Evolutionary conservation across 2,888 invertebrate genomes (phyloP).

Genomic region (Tromatobia lineatoria): DNA sequence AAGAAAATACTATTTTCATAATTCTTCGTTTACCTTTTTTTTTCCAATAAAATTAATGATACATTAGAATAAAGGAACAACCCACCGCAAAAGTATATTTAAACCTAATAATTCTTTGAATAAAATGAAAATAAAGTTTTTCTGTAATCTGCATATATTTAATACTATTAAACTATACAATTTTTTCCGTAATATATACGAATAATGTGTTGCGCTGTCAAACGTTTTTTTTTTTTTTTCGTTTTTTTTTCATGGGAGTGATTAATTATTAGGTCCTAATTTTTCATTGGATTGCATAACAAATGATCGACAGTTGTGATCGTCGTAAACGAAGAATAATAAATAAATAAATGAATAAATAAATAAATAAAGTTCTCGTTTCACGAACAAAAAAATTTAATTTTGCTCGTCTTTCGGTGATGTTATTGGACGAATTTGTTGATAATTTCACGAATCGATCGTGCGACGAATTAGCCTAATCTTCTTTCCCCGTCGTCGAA

Average conservation of each 20-base stretch:
- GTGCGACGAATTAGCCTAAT: slow-evolving; percentile 16
- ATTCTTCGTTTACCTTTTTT: background rate
- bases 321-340: background rate
- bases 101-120: background rate
- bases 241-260: background rate
- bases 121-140: background rate
- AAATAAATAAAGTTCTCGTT: background rate
- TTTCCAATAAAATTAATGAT: no score
- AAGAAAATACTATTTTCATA: background rate
- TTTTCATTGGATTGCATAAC: background rate
- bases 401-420: background rate
- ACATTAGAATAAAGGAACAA: no score
- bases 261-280: background rate
- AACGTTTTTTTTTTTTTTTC: background rate
- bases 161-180: background rate
- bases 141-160: background rate
- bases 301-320: background rate
- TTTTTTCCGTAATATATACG: background rate
- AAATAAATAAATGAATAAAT: background rate
- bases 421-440: background rate
- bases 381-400: background rate
- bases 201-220: background rate
- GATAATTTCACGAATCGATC: background rate
- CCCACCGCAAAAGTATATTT: background rate
- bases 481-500: slow-evolving; percentile 15